Base-by-base conservation (phyloP, 2,113 vertebrate genomes). In the Chlorodrepanis virens region DNA sequence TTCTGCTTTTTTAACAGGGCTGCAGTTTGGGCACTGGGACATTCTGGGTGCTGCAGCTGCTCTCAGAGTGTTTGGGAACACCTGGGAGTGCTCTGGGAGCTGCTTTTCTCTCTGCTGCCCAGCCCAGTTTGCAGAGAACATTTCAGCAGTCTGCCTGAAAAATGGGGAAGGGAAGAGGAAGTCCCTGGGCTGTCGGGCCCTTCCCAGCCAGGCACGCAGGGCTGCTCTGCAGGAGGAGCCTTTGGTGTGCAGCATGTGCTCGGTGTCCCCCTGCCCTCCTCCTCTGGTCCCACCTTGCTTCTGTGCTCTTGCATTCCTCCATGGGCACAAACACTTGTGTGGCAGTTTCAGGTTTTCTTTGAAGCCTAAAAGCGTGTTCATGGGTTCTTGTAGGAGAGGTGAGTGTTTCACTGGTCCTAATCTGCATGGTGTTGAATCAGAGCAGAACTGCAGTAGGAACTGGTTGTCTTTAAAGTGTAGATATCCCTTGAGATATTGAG, bases 1-100 rank as follows among this genome's bases (percentile, higher is more conserved):
- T 70, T 40, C 12, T 42, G 4, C 37, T 11, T 64, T 83, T 63
- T 29, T 3, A 31, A 35, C 18, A 6, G 3, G 75, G 49, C 63
- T 80, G 40, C 28, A 52, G 29, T 14, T 42, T 50, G 39, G 28
- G 21, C 33, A 5, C 22, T 44, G 47, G n/a, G 45, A 35, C 28
- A 8, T 49, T 17, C 7, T 1, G 0, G 12, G n/a, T 67, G 9
- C 61, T 79, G 45, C 42, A 15, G 31, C 39, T 37, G 27, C 67
- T 71, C 0, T 23, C 0, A 0, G 16, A 27, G 20, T 37, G 28
- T 28, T 63, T 28, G 39, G 39, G 47, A 69, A 29, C 27, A 12
- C 49, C 5, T 24, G 61, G 37, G 31, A 22, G 3, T 25, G 14
- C 61, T 56, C 53, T 29, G 40, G 22, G 45, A 65, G n/a, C 13